A percentile compares a stretch with the other conserved stretches of the same genome.
These are phyloP conservation scores for Zaprionus gabonicus DNA, from an alignment of 1,140 invertebrate genomes.

Conservation along the genomic window DNA sequence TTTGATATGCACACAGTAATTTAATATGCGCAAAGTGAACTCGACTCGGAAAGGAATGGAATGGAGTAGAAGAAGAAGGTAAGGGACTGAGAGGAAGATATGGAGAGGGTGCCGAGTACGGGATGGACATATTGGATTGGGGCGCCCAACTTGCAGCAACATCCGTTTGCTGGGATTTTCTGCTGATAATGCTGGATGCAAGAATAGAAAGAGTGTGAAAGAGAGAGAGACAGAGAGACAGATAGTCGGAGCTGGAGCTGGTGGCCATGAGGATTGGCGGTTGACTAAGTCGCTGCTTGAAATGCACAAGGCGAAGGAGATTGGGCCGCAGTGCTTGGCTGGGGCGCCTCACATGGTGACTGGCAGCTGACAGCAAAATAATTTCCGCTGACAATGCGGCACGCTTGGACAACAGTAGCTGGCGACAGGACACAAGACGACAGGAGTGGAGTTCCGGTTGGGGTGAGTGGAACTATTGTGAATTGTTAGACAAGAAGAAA, in stretches of 20 bases:
- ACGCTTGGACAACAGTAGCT: constrained; percentile 6
- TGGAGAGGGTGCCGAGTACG: neutral
- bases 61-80: neutral
- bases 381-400: constrained; percentile 56
- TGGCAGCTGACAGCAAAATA: constrained; percentile 52
- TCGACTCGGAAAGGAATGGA: neutral
- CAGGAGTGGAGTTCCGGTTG: neutral
- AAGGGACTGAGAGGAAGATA: neutral
- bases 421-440: constrained; percentile 1
- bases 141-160: constrained; percentile 9
- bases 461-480: neutral
- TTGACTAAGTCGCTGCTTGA: constrained; percentile 31
- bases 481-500: neutral
- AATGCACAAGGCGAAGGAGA: constrained; percentile 34
- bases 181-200: constrained; percentile 36
- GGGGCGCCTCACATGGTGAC: constrained; percentile 20
- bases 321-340: neutral
- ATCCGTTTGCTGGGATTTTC: constrained; percentile 36
- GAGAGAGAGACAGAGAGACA: constrained; percentile 27
- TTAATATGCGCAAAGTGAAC: constrained; percentile 37
- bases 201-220: neutral
- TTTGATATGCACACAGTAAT: constrained; percentile 36
- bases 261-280: constrained; percentile 11
- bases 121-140: neutral
- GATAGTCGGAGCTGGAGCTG: neutral